Evolutionary conservation across 2,113 vertebrate genomes (phyloP), one percentile per base, ranked within the genome.

Genomic region (Clupea harengus): DNA sequence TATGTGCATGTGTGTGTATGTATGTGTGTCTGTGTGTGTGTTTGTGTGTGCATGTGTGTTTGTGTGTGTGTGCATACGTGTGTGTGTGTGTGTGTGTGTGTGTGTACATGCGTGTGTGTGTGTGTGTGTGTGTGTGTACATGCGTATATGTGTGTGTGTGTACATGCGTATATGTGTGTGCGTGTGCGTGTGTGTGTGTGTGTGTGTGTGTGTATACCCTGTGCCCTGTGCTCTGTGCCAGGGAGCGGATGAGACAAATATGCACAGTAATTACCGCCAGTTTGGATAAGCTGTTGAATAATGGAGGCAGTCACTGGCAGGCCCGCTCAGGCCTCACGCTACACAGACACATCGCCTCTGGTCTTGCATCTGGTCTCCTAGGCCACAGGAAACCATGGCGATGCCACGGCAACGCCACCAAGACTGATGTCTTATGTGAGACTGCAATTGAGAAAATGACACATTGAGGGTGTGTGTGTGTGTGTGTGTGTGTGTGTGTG

Each of bases 281-380:
- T 78, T 78, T 78, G 72, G 72, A 78, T 78, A 78, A 78, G 72
- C 72, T 78, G 72, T 78, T 78, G 72, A 78, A 78, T 78, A 78
- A 78, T 78, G 72, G 72, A 78, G 72, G 72, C 72, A 78, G 28
- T 78, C 28, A 78, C 72, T 78, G 72, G 72, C 72, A 78, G 72
- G 28, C 28, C 39, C 32, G 32, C 72, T 32, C 32, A 28, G 64
- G 28, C 72, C 72, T 78, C 64, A 72, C 64, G 32, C 64, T 32
- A 64, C 57, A 64, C 64, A 32, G 25, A 72, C 64, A 72, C 64
- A 32, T 15, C 64, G 64, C 64, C 64, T 78, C 72, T 32, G 72
- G 25, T 78, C 72, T 32, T 78, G 72, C 72, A 78, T 32, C 72
- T 78, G 64, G 72, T 78, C 72, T 78, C 72, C 28, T 32, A 78